A percentile compares a stretch with the other conserved stretches of the same genome.
Evolutionary conservation across 2,113 vertebrate genomes (phyloP).

Genomic region (Megatriorchis doriae): DNA sequence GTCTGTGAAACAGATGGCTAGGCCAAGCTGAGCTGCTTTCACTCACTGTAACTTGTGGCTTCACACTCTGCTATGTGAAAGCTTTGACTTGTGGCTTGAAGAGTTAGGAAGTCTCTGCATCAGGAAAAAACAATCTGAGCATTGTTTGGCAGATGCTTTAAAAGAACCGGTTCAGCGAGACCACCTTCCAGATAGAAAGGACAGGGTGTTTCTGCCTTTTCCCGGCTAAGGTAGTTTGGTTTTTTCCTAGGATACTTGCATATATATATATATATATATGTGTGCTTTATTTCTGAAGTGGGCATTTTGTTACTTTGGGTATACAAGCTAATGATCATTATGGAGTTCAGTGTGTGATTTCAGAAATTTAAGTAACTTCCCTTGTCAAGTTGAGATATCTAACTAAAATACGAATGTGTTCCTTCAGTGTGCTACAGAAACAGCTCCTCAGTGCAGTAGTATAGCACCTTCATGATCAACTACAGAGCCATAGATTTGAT

Average conservation of each 20-base stretch:
- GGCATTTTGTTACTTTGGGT: accelerated
- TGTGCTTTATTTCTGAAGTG: not conserved
- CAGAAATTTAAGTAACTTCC: not conserved
- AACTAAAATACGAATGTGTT: accelerated
- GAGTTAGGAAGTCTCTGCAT: not conserved
- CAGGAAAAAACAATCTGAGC: not conserved
- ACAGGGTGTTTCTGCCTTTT: not conserved
- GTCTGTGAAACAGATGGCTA: not conserved
- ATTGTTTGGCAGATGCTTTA: not conserved
- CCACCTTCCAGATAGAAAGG: not conserved
- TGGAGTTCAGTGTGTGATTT: not conserved
- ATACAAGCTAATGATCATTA: accelerated
- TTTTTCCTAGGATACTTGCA: not conserved
- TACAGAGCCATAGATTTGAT: not conserved
- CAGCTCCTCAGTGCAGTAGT: not conserved
- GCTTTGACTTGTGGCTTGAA: not conserved
- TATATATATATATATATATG: no score
- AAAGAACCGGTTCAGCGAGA: accelerated
- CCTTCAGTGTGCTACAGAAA: accelerated
- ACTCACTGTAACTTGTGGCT: not conserved
- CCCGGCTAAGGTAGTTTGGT: not conserved
- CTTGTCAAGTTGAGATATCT: not conserved
- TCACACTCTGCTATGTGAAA: not conserved
- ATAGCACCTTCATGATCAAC: not conserved
- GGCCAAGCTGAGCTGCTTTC: not conserved